phyloP scores from a whole-genome alignment of 1,140 invertebrate genomes.

The Apocrypta bakeri region DNA sequence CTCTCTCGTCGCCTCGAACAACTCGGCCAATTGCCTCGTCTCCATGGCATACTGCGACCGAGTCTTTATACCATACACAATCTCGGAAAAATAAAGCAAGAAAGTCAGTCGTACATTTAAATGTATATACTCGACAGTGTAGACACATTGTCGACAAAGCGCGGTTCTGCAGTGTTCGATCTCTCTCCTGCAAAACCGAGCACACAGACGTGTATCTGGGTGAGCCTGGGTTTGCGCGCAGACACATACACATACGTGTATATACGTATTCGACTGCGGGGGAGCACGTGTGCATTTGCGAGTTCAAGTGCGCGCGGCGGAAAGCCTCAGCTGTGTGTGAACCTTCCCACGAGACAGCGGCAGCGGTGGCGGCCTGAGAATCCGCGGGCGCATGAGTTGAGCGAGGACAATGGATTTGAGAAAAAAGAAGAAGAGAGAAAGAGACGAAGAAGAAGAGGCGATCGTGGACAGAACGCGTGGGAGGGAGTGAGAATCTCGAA shows the following conservation, averaged over 20 bases:
- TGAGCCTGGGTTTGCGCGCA: not conserved
- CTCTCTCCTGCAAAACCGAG: not conserved
- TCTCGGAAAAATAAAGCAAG: too few relatives aligned
- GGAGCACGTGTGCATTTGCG: not conserved
- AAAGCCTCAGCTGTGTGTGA: slow-evolving; percentile 63
- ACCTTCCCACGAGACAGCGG: slow-evolving; percentile 70
- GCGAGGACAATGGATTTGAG: slow-evolving; percentile 67
- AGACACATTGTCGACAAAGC: too few relatives aligned
- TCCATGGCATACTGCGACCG: too few relatives aligned
- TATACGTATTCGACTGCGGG: not conserved
- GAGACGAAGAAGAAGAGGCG: slow-evolving; percentile 45
- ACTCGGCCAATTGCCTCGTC: not conserved
- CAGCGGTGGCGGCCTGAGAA: slow-evolving; percentile 54
- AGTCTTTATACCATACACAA: too few relatives aligned
- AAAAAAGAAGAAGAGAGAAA: not conserved
- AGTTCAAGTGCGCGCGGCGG: slow-evolving; percentile 41
- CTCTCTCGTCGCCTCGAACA: not conserved
- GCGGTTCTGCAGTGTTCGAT: not conserved
- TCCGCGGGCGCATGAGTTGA: slow-evolving; percentile 30
- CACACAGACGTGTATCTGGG: not conserved
- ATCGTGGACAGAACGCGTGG: not conserved
- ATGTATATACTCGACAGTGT: too few relatives aligned
- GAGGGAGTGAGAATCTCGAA: not conserved
- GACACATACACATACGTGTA: not conserved
- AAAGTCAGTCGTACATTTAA: too few relatives aligned